A percentile compares a stretch with the other conserved stretches of the same genome.
These are phyloP conservation scores for Enteromius viviparus DNA, from an alignment of 2,797 vertebrate species.

Conservation along the genomic window DNA sequence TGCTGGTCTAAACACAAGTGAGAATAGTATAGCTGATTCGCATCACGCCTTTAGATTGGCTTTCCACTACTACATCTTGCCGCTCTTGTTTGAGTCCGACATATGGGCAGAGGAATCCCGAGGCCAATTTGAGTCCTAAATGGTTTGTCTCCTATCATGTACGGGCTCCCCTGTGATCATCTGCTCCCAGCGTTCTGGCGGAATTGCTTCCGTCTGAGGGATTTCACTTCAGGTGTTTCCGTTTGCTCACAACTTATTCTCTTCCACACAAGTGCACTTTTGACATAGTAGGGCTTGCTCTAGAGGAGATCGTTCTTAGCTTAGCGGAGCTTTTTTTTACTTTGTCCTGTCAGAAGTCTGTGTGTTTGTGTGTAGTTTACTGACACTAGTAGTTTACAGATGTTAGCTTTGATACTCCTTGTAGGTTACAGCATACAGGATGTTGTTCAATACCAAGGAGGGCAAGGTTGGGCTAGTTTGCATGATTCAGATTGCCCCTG, in stretches of 20 bases:
- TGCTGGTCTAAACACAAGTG: constrained; percentile 68
- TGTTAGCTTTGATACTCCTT: constrained; percentile 8
- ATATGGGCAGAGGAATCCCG: constrained; percentile 79
- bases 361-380: constrained; percentile 9
- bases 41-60: constrained; percentile 77
- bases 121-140: constrained; percentile 84
- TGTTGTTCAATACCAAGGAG: not conserved
- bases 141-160: constrained; percentile 80
- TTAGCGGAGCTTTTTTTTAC: not conserved
- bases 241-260: constrained; percentile 19
- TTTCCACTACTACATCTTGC: constrained; percentile 69
- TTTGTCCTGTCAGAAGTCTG: not conserved
- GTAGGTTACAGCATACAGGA: not conserved
- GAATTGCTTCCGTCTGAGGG: constrained; percentile 61
- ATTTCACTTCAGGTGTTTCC: constrained; percentile 76
- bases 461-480: not conserved
- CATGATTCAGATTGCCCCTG: not conserved
- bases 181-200: constrained; percentile 64
- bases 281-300: constrained; percentile 15
- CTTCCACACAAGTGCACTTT: constrained; percentile 30
- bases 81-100: constrained; percentile 72
- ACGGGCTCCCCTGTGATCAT: constrained; percentile 72
- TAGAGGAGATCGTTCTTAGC: constrained; percentile 14
- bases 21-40: constrained; percentile 71
- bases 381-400: constrained; percentile 3